Evolutionary conservation across 2,113 vertebrate species (phyloP), one percentile per base, ranked within the genome.

Genomic region (Numenius arquata): DNA sequence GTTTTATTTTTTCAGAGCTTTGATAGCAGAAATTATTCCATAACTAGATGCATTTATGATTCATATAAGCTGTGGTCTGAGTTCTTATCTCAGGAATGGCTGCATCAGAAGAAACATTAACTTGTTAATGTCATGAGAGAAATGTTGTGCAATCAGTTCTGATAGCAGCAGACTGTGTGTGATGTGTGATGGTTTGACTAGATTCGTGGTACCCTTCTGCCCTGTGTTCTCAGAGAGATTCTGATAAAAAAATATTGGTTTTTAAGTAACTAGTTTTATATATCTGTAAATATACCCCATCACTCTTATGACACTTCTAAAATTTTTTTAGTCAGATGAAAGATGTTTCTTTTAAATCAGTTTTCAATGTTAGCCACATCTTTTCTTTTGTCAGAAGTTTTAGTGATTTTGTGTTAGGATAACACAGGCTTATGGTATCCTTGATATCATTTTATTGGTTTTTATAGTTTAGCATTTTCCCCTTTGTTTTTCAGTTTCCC

Each of bases 111-210:
- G 74, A 72, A 93, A 38, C 7, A 12, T 67, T 88, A 52, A 56
- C 53, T 87, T 86, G 27, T 58, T 86, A 67, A 8, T 67, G 27
- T 71, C 11, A 17, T 56, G 58, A 61, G 65, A 59, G 45, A 58
- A 40, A 36, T 10, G 15, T 47, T 56, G n/a, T 72, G 7, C 38
- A 25, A 9, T 70, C 48, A 61, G 11, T 93, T 75, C 29, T 8
- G 8, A 34, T 43, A 41, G 23, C 47, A 81, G 52, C 1, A 1
- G 45, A 32, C 29, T 45, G 36, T 5, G 1, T 58, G 41, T 0
- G 1, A 6, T 6, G 2, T 58, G 40, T 0, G 1, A 6, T 75
- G 32, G 22, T 50, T 84, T 3, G 0, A 7, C 38, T 63, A 47
- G 12, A 34, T 70, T 47, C 23, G 45, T 70, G 9, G 4, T 65